Evolutionary conservation across 2,888 invertebrate genomes (phyloP).

Genomic region (Lasius fuliginosus): DNA sequence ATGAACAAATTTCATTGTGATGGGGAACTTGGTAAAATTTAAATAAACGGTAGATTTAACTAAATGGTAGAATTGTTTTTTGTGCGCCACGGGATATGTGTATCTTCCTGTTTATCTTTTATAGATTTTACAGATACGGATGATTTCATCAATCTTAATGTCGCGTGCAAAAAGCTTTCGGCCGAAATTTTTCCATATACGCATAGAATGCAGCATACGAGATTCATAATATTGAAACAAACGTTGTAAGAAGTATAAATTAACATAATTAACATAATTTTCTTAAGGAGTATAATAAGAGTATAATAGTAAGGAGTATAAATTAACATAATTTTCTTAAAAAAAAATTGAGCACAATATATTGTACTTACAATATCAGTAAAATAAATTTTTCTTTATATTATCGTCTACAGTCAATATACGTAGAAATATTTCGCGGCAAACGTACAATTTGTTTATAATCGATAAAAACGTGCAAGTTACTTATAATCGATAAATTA

Average conservation of each 20-base stretch:
- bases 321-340: not conserved
- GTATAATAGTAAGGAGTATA: not conserved
- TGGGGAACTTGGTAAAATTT: conserved; percentile 1
- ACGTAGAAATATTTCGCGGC: not conserved
- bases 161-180: not conserved
- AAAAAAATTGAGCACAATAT: not conserved
- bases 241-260: not conserved
- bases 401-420: not conserved
- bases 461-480: not conserved
- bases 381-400: conserved; percentile 1
- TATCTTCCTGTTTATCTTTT: not conserved
- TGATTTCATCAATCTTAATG: not conserved
- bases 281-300: not conserved
- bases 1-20: conserved; percentile 24
- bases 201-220: not conserved
- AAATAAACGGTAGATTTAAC: conserved; percentile 8
- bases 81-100: not conserved
- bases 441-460: not conserved
- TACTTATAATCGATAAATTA: conserved; percentile 3
- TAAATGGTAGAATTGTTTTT: not conserved
- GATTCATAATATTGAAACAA: not conserved
- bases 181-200: not conserved
- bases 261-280: not conserved
- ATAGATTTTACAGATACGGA: not conserved
- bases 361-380: not conserved